These are phyloP conservation scores for Machaerirhynchus nigripectus DNA, from an alignment of 2,113 vertebrate species.

Conservation along the genomic window DNA sequence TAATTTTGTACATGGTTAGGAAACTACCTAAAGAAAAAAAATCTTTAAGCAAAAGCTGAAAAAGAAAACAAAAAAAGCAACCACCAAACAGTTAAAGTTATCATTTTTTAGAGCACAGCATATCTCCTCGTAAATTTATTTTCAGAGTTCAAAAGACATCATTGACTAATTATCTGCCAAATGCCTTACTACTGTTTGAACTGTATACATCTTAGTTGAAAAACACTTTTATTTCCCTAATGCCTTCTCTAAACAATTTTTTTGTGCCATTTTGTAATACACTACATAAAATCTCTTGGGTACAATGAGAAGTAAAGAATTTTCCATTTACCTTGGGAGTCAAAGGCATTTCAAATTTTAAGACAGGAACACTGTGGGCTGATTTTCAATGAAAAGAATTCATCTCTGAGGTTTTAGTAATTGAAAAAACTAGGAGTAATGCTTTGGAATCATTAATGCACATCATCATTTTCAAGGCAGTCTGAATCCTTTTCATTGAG, in stretches of 20 bases:
- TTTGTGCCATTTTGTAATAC: not conserved
- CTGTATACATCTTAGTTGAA: not conserved
- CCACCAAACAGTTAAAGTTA: not conserved
- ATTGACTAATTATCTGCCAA: slow-evolving; percentile 9
- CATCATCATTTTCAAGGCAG: not conserved
- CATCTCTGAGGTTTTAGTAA: not conserved
- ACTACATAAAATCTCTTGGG: not conserved
- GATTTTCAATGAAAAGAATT: not conserved
- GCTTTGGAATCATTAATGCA: not conserved
- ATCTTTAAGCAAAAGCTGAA: not conserved
- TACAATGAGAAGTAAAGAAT: not conserved
- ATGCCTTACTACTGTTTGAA: not conserved
- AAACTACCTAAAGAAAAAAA: not conserved
- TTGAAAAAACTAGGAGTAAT: not conserved
- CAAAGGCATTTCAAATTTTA: not conserved
- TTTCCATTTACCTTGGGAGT: not conserved
- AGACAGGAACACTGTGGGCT: not conserved
- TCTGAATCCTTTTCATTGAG: not conserved
- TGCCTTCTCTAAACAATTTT: not conserved
- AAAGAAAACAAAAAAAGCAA: not conserved
- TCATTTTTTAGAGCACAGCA: not conserved
- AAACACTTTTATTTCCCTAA: not conserved
- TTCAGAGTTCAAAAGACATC: slow-evolving; percentile 15
- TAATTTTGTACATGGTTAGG: not conserved
- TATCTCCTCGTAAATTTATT: not conserved